phyloP scores from a whole-genome alignment of 37 sponge, comb jelly and placozoan species.

The Halichondria panicea region DNA sequence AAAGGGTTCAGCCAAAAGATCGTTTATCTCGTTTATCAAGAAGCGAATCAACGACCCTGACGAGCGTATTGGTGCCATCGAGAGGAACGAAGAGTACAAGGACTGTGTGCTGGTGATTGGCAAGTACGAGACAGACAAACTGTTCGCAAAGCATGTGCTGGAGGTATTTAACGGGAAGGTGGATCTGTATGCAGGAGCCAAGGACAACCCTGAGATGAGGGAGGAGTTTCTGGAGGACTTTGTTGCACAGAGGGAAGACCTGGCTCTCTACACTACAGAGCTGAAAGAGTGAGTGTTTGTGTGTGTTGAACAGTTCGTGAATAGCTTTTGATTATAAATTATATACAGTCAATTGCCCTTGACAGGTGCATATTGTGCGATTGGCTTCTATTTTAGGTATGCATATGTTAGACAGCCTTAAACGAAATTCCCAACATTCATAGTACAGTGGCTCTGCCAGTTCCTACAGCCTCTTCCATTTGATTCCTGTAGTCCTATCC shows the following conservation, averaged over 20 bases:
- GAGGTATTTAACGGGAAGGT: conserved; percentile 30
- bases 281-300: conserved; percentile 15
- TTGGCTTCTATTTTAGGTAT: no score
- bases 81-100: conserved; percentile 28
- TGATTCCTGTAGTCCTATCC: no score
- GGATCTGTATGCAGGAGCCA: conserved; percentile 9
- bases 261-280: not conserved
- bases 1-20: not conserved
- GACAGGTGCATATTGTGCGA: no score
- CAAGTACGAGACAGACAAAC: conserved; percentile 14
- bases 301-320: no score
- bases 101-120: conserved; percentile 25
- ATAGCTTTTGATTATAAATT: no score
- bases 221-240: conserved; percentile 58
- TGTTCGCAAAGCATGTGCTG: conserved; percentile 44
- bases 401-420: no score
- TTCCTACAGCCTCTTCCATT: no score
- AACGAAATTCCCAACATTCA: no score
- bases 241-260: conserved; percentile 17
- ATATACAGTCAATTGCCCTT: no score
- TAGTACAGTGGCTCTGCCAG: no score
- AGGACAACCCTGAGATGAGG: conserved; percentile 30
- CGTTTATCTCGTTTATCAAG: conserved; percentile 14
- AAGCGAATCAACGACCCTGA: conserved; percentile 20
- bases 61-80: conserved; percentile 29